Conservation (phyloP, 2,888 invertebrate genomes). For the Megamerina dolium region DNA sequence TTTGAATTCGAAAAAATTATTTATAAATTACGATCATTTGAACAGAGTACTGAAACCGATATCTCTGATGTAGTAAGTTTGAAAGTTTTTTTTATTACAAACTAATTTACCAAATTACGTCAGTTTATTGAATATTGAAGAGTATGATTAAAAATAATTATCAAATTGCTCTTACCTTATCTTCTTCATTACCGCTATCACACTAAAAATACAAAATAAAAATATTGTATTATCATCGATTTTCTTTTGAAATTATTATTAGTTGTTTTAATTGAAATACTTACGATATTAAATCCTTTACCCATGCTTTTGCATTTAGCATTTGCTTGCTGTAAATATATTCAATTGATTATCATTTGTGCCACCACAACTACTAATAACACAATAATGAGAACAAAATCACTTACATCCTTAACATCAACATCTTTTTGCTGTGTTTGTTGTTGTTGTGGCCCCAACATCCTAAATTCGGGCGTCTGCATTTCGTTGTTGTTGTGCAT, state of each 20-base stretch:
- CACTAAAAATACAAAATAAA: constrained; percentile 65
- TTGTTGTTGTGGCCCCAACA: no score
- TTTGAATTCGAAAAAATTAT: no score
- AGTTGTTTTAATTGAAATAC: constrained; percentile 55
- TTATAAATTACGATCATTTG: no score
- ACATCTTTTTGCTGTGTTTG: constrained; percentile 60
- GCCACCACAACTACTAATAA: no score
- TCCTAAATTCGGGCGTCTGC: constrained; percentile 22
- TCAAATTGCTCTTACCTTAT: constrained; percentile 63
- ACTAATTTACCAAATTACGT: no score
- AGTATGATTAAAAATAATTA: neutral
- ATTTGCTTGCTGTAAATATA: constrained; percentile 69
- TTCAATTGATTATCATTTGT: no score
- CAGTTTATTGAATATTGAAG: no score
- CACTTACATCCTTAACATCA: constrained; percentile 46
- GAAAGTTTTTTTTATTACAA: no score
- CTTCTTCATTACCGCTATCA: constrained; percentile 90
- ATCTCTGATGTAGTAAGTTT: no score
- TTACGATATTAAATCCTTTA: constrained; percentile 86
- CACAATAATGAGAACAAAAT: no score
- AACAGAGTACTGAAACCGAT: no score
- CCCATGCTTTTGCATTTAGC: constrained; percentile 89
- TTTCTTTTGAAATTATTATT: constrained; percentile 3
- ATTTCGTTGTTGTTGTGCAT: constrained; percentile 18
- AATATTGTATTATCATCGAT: no score